A percentile compares a stretch with the other conserved stretches of the same genome.
phyloP scores from a whole-genome alignment of 2,113 vertebrate species.

The Caranx melampygus region DNA sequence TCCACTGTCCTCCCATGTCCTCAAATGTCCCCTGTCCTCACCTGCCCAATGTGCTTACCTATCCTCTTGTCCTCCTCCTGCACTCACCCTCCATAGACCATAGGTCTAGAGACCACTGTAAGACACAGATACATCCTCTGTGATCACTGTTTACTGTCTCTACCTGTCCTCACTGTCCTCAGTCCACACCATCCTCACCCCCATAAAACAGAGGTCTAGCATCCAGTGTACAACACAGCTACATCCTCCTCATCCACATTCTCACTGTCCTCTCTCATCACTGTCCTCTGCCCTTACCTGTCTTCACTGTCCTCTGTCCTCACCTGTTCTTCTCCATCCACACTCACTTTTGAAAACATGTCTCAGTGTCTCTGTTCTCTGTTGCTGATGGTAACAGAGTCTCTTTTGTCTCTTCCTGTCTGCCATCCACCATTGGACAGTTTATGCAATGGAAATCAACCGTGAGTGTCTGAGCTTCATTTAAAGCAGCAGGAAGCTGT shows the following conservation, averaged over 20 bases:
- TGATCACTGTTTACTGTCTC: not conserved
- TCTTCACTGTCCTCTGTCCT: too few species aligned
- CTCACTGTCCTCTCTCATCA: too few species aligned
- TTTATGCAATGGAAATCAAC: conserved; percentile 99
- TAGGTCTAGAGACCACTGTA: conserved; percentile 99
- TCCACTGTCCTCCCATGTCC: too few species aligned
- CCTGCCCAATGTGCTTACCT: too few species aligned
- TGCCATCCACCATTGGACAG: conserved; percentile 79
- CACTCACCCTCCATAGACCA: conserved; percentile 93
- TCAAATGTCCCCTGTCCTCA: too few species aligned
- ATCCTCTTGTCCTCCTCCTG: too few species aligned
- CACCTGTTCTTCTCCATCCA: too few species aligned
- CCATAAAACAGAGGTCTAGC: conserved; percentile 99
- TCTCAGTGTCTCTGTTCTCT: not conserved
- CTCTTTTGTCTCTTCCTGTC: conserved; percentile 51
- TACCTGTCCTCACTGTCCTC: too few species aligned
- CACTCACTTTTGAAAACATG: too few species aligned
- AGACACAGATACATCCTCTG: conserved; percentile 79
- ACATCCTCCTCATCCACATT: not conserved
- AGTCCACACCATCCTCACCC: conserved; percentile 57
- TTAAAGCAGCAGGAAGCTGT: too few species aligned
- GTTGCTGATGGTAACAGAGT: not conserved
- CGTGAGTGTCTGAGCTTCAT: conserved; percentile 87
- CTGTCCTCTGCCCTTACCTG: too few species aligned
- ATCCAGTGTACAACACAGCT: conserved; percentile 95